A percentile compares a stretch with the other conserved stretches of the same genome.
Evolutionary conservation across 1,140 invertebrate species (phyloP).

Genomic region (Latrodectus geometricus): DNA sequence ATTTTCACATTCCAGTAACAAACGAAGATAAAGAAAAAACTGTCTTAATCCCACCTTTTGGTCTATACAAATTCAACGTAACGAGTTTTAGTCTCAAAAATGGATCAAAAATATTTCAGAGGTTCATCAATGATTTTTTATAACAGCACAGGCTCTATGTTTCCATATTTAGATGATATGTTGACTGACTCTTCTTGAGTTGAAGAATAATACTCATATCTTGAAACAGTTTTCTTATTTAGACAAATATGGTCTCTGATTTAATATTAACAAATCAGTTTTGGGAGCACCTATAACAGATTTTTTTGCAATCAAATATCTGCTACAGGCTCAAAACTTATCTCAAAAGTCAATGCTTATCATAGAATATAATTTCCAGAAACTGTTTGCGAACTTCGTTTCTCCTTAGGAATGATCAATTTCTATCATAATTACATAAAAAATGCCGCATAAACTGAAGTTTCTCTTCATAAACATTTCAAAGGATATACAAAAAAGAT

Average conservation of each 20-base stretch:
- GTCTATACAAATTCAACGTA: background rate
- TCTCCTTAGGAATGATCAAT: conserved; percentile 68
- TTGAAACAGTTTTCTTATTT: background rate
- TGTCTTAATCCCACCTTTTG: background rate
- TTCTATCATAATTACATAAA: conserved; percentile 68
- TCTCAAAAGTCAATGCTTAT: conserved; percentile 67
- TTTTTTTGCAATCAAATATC: conserved; percentile 66
- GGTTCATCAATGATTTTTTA: background rate
- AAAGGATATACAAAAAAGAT: conserved; percentile 12
- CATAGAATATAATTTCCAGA: conserved; percentile 65
- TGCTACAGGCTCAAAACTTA: conserved; percentile 63
- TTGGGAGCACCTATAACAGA: conserved; percentile 27
- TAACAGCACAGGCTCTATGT: background rate
- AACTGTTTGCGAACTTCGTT: conserved; percentile 65
- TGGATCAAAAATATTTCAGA: background rate
- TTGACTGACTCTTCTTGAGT: background rate
- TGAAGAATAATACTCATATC: background rate
- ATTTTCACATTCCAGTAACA: background rate
- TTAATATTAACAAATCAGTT: conserved; percentile 14
- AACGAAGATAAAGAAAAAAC: background rate
- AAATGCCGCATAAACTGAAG: conserved; percentile 62
- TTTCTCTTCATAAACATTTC: conserved; percentile 32
- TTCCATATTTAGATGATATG: conserved; percentile 16
- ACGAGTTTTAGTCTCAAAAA: background rate
- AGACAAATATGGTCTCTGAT: background rate